Conservation (phyloP, 2,797 vertebrate species). For the Siniperca scherzeri region DNA sequence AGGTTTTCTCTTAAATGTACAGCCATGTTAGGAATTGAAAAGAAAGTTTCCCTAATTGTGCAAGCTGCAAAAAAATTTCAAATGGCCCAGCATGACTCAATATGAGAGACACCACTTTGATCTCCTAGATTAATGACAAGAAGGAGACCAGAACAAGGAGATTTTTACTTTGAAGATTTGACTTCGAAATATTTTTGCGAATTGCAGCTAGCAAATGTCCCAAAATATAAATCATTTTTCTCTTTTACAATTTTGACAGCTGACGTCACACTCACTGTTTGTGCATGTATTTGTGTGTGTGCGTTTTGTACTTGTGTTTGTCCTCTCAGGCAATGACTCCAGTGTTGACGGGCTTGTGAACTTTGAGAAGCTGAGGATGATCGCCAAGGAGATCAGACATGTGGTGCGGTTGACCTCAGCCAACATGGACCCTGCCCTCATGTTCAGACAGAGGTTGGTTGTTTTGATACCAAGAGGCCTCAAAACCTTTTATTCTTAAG, state of each 20-base stretch:
- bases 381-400: constrained; percentile 96
- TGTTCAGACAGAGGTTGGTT: constrained; percentile 97
- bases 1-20: background rate
- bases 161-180: constrained; percentile 36
- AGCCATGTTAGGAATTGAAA: background rate
- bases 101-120: constrained; percentile 30
- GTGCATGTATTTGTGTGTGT: constrained; percentile 4
- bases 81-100: background rate
- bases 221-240: constrained; percentile 40
- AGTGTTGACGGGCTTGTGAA: constrained; percentile 96
- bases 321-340: constrained; percentile 92
- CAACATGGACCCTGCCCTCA: constrained; percentile 97
- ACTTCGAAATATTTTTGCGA: constrained; percentile 19
- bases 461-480: background rate
- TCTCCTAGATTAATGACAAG: constrained; percentile 36
- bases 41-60: constrained; percentile 39
- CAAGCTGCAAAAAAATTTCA: constrained; percentile 22
- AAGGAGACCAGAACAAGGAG: constrained; percentile 27
- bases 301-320: background rate
- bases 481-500: background rate
- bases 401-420: constrained; percentile 96
- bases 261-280: constrained; percentile 19
- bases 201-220: constrained; percentile 9
- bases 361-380: constrained; percentile 98
- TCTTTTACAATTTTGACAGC: constrained; percentile 6